These are phyloP conservation scores for Acanthurus tractus DNA, from an alignment of 2,797 vertebrate species.

Conservation along the genomic window DNA sequence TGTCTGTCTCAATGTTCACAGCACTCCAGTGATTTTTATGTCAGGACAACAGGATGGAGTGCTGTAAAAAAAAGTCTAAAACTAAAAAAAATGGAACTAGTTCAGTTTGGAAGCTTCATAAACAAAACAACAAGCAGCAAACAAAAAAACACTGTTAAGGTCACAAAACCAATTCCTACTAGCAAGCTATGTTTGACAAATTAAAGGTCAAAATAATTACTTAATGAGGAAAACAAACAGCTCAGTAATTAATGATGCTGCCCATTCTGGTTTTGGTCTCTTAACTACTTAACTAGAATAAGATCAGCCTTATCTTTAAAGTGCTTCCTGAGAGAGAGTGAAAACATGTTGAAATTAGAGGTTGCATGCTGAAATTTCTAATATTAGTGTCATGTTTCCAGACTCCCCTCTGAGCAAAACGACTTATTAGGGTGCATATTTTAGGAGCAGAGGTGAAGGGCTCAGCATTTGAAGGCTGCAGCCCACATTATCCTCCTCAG, in stretches of 20 bases:
- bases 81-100: not conserved
- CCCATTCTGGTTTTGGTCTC: no score
- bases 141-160: not conserved
- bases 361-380: not conserved
- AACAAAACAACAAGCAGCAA: no score
- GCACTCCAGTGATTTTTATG: constrained; percentile 7
- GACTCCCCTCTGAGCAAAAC: not conserved
- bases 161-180: not conserved
- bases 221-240: no score
- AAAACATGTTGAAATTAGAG: not conserved
- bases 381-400: not conserved
- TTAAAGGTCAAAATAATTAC: no score
- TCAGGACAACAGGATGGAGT: not conserved
- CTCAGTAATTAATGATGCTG: no score
- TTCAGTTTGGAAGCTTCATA: no score
- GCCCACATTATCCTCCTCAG: constrained; percentile 16
- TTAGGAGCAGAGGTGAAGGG: constrained; percentile 9
- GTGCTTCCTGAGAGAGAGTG: no score
- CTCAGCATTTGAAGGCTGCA: constrained; percentile 24
- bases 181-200: no score
- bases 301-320: no score
- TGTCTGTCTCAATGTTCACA: not conserved
- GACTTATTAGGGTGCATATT: constrained; percentile 4
- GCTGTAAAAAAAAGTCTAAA: not conserved
- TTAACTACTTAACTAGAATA: no score